A percentile compares a stretch with the other conserved stretches of the same genome.
These are phyloP conservation scores for Corvus cornix DNA, from an alignment of 2,113 vertebrate genomes.

Conservation along the genomic window DNA sequence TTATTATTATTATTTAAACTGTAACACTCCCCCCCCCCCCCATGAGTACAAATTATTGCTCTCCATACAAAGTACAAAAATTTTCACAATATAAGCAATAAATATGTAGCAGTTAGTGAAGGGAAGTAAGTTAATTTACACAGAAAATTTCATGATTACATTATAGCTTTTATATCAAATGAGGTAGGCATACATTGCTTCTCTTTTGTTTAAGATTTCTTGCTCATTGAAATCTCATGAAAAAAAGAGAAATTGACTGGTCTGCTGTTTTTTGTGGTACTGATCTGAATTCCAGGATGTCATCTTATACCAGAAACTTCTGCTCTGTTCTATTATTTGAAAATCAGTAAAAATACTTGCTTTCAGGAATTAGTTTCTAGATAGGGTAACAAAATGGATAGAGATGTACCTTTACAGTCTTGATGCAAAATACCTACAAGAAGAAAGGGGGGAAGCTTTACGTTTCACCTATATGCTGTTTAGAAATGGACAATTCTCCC, in stretches of 20 bases:
- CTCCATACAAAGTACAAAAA: background rate
- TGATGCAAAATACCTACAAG: background rate
- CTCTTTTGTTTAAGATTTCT: background rate
- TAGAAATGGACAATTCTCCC: background rate
- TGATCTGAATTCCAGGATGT: background rate
- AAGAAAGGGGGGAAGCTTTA: background rate
- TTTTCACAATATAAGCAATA: background rate
- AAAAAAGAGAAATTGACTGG: background rate
- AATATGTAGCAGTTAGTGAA: background rate
- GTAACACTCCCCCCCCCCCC: rapidly evolving
- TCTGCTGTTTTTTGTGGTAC: background rate
- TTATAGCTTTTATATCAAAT: background rate
- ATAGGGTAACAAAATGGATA: background rate
- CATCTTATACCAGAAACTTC: background rate
- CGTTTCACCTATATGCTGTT: background rate
- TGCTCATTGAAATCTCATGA: background rate
- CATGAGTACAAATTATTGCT: background rate
- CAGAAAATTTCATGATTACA: background rate
- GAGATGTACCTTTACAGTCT: background rate
- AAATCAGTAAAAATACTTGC: background rate
- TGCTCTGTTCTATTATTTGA: background rate
- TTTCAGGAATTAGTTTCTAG: background rate
- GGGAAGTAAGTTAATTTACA: background rate
- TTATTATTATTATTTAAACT: background rate
- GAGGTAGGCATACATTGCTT: background rate